phyloP scores from a whole-genome alignment of 2,888 invertebrate species.

The Boloria selene region DNA sequence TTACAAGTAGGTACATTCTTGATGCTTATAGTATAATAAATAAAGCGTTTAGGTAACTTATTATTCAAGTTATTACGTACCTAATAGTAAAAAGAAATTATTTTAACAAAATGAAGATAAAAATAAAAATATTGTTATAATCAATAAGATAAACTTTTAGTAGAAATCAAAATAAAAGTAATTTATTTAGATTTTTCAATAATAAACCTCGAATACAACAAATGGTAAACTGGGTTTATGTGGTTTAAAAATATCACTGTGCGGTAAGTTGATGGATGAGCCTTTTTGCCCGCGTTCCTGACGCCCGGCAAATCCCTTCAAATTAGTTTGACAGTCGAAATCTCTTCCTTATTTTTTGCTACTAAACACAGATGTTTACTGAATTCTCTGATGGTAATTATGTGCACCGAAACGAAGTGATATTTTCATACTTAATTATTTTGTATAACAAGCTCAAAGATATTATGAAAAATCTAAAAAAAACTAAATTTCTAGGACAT shows the following conservation, averaged over 20 bases:
- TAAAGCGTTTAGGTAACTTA: not conserved
- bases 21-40: not conserved
- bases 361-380: slow-evolving; percentile 71
- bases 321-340: slow-evolving; percentile 77
- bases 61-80: no score
- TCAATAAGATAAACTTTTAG: no score
- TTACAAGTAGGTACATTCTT: slow-evolving; percentile 56
- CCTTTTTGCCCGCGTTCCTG: slow-evolving; percentile 74
- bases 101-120: no score
- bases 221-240: slow-evolving; percentile 1
- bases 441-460: slow-evolving; percentile 8
- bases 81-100: no score
- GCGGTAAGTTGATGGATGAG: slow-evolving; percentile 67
- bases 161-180: not conserved
- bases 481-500: not conserved
- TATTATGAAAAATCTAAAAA: not conserved
- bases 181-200: no score
- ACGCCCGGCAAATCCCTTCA: slow-evolving; percentile 62
- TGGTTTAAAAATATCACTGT: slow-evolving; percentile 54
- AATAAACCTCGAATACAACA: not conserved
- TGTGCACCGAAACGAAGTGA: slow-evolving; percentile 70
- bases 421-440: slow-evolving; percentile 30
- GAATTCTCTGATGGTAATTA: slow-evolving; percentile 66
- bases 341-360: slow-evolving; percentile 72
- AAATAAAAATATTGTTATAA: no score